Conservation (phyloP, 2,797 vertebrate species). For the Distichodus sexfasciatus region DNA sequence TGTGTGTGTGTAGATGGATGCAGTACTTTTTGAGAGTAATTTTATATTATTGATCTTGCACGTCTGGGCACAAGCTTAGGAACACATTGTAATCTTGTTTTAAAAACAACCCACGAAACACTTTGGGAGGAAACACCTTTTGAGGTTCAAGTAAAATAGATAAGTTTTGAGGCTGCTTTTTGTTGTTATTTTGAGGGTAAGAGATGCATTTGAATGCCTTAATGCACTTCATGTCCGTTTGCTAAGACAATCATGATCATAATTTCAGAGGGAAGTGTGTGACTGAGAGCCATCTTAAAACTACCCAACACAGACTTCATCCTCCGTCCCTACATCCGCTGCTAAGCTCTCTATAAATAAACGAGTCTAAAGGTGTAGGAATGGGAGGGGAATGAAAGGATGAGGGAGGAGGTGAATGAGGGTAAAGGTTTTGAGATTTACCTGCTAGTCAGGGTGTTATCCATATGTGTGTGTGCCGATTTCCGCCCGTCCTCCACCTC, state of each 20-base stretch:
- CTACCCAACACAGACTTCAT: neutral
- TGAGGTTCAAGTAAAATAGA: no score
- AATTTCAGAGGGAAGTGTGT: neutral
- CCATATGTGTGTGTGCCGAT: neutral
- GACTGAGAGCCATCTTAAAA: neutral
- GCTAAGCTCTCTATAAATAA: constrained; percentile 75
- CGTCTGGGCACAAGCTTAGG: neutral
- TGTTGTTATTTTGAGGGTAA: no score
- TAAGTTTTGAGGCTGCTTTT: no score
- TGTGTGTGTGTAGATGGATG: neutral
- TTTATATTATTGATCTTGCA: neutral
- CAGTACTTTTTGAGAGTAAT: neutral
- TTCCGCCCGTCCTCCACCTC: constrained; percentile 7
- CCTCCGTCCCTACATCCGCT: neutral
- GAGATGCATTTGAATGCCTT: no score
- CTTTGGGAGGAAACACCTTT: no score
- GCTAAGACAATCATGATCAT: no score
- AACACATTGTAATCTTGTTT: no score
- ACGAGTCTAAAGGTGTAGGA: constrained; percentile 62
- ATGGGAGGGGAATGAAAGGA: constrained; percentile 45
- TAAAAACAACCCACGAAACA: no score
- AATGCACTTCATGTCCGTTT: no score
- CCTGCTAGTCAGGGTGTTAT: constrained; percentile 39
- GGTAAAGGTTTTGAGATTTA: constrained; percentile 60
- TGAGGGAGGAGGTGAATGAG: constrained; percentile 37